Conservation (phyloP, 1,140 invertebrate genomes). For the Apis dorsata region DNA sequence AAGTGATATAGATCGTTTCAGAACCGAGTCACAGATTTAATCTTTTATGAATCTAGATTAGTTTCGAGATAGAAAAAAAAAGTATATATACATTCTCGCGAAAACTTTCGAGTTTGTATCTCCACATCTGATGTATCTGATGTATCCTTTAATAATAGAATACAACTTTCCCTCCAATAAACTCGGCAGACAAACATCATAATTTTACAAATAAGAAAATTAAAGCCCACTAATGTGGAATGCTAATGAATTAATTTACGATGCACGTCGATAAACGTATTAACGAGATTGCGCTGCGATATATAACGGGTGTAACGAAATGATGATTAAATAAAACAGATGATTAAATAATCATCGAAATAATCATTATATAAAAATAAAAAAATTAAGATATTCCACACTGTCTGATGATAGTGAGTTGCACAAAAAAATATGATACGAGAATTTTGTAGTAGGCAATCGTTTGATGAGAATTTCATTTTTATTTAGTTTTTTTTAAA, state of each 20-base stretch:
- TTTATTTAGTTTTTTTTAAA: too few relatives aligned
- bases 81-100: neutral
- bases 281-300: neutral
- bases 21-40: constrained; percentile 16
- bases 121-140: too few relatives aligned
- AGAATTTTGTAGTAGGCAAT: too few relatives aligned
- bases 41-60: constrained; percentile 35
- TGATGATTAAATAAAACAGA: neutral
- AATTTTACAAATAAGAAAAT: neutral
- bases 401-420: too few relatives aligned
- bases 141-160: neutral
- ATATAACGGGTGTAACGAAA: neutral
- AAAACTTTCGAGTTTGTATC: neutral
- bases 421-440: too few relatives aligned
- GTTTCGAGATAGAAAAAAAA: neutral
- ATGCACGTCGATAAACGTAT: too few relatives aligned
- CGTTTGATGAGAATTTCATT: too few relatives aligned
- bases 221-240: neutral
- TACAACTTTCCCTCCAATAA: neutral
- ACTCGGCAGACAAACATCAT: neutral
- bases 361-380: neutral
- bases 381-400: neutral
- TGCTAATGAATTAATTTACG: constrained; percentile 22
- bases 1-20: constrained; percentile 24
- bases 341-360: neutral